Percentiles rank a stretch among this genome's conserved stretches.
These are phyloP conservation scores for Venustaconcha ellipsiformis DNA, from an alignment of 1,140 invertebrate species.

Conservation along the genomic window DNA sequence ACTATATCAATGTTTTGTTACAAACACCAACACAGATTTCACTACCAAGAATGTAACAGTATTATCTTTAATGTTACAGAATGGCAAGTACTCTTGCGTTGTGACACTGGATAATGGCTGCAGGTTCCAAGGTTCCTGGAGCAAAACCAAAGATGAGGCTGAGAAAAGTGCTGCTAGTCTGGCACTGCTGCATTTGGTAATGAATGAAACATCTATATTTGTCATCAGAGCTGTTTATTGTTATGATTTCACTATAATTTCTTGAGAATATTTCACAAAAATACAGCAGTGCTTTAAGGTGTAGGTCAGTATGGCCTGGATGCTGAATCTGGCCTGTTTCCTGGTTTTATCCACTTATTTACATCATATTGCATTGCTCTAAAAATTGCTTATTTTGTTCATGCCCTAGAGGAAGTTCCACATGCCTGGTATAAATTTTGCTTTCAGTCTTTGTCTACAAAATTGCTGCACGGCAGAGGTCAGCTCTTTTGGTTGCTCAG, in stretches of 20 bases:
- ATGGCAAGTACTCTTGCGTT: conserved; percentile 18
- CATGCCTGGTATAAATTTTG: not conserved
- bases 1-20: too few species aligned
- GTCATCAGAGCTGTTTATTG: not conserved
- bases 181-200: conserved; percentile 52
- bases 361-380: not conserved
- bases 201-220: not conserved
- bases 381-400: too few species aligned
- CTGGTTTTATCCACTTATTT: not conserved
- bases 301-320: not conserved
- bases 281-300: not conserved
- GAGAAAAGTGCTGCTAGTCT: conserved; percentile 54
- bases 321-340: not conserved
- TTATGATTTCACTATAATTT: not conserved
- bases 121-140: conserved; percentile 51
- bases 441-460: too few species aligned
- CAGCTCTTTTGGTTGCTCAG: too few species aligned
- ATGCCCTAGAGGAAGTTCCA: too few species aligned
- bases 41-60: too few species aligned
- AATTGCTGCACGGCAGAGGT: too few species aligned
- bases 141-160: conserved; percentile 44
- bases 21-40: too few species aligned
- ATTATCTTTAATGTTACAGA: conserved; percentile 9
- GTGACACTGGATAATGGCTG: conserved; percentile 43
- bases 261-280: not conserved